Conservation (phyloP, 2,797 vertebrate genomes). For the Myotis planiceps region DNA sequence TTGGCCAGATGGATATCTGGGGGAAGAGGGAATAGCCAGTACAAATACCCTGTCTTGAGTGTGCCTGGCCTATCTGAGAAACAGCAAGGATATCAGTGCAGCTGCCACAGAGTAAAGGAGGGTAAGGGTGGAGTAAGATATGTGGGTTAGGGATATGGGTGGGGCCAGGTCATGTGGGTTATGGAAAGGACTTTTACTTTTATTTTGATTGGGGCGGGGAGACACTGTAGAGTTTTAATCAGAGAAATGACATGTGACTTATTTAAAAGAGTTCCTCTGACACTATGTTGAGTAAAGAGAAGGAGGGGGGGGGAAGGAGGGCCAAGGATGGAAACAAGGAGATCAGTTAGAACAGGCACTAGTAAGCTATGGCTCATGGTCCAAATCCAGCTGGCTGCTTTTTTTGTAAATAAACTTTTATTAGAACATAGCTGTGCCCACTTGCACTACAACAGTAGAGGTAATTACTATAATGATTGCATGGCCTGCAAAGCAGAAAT, state of each 20-base stretch:
- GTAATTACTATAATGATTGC: not conserved
- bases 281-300: not conserved
- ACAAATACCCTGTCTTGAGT: not conserved
- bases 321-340: not conserved
- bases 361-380: not conserved
- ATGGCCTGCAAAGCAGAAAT: not conserved
- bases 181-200: not conserved
- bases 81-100: not conserved
- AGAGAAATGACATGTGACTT: not conserved
- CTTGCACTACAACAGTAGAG: not conserved
- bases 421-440: not conserved
- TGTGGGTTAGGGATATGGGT: not conserved
- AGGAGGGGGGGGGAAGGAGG: rapidly evolving
- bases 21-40: not conserved
- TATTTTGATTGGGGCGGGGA: not conserved
- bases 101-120: not conserved
- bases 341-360: not conserved
- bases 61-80: not conserved
- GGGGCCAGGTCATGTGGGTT: not conserved
- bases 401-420: not conserved
- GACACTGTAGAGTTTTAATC: not conserved
- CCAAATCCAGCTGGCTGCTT: not conserved
- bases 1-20: not conserved
- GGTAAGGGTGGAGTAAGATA: no score
- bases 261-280: not conserved